phyloP scores from a whole-genome alignment of 2,797 vertebrate genomes.

The Cercopithecus hamlyni region DNA sequence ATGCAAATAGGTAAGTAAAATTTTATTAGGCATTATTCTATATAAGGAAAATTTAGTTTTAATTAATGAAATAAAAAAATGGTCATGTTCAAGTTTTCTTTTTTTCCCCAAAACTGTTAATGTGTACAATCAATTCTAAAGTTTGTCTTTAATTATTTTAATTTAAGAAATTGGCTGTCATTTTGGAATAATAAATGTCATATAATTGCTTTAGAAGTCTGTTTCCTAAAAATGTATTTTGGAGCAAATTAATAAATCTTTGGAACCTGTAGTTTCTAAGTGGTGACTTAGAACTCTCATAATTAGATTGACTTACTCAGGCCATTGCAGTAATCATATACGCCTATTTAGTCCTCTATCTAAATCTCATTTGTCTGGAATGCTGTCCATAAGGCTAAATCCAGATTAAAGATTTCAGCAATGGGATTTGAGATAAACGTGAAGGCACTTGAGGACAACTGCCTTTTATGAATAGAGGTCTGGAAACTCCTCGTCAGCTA shows the following conservation, averaged over 20 bases:
- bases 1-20: neutral
- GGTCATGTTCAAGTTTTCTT: neutral
- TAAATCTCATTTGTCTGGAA: constrained; percentile 11
- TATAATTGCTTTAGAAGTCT: neutral
- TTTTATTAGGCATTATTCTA: neutral
- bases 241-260: constrained; percentile 25
- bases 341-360: neutral
- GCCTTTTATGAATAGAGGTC: neutral
- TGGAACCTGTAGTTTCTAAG: neutral
- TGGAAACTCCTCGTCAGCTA: neutral
- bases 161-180: neutral
- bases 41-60: neutral
- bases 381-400: neutral
- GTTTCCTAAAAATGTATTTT: constrained; percentile 18
- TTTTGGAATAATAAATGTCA: neutral
- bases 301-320: neutral
- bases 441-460: neutral
- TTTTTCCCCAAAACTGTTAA: constrained; percentile 2
- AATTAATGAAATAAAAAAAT: constrained; percentile 10
- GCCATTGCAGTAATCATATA: neutral
- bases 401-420: constrained; percentile 22
- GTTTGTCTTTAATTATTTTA: constrained; percentile 5
- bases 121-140: constrained; percentile 13
- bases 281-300: constrained; percentile 15
- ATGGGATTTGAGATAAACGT: neutral